These are phyloP conservation scores for Lichenostomus cassidix DNA, from an alignment of 2,113 vertebrate genomes.

Conservation along the genomic window DNA sequence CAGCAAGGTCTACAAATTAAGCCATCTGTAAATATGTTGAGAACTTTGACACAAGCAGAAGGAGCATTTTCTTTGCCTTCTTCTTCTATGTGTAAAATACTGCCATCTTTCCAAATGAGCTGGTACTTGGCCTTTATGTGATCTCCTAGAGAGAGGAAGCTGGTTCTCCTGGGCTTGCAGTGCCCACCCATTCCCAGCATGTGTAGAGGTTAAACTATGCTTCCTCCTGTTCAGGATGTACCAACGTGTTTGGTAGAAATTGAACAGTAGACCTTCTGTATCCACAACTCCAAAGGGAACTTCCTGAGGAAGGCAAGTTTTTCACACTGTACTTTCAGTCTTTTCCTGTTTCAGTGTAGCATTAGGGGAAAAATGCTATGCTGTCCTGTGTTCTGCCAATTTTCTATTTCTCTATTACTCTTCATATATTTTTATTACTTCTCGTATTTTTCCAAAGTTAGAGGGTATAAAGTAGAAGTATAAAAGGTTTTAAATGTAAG, in stretches of 20 bases:
- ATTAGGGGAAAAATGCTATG: neutral
- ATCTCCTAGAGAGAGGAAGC: neutral
- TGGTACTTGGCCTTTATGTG: neutral
- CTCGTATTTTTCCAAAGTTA: neutral
- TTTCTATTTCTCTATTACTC: neutral
- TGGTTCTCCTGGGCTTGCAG: neutral
- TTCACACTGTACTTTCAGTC: neutral
- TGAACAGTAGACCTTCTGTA: neutral
- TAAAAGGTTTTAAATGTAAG: neutral
- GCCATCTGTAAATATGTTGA: neutral
- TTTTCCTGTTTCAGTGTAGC: neutral
- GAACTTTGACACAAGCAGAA: neutral
- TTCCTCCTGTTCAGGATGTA: neutral
- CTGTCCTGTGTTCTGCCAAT: neutral
- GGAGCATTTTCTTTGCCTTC: neutral
- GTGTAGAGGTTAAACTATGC: neutral
- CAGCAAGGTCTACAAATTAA: neutral
- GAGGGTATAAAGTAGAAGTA: neutral
- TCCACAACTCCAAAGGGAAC: neutral
- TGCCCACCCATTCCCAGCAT: neutral
- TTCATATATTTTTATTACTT: neutral
- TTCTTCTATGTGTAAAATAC: neutral
- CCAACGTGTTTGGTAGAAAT: neutral
- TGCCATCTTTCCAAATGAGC: neutral
- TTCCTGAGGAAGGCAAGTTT: constrained; percentile 6